Evolutionary conservation across 2,113 vertebrate genomes (phyloP), one percentile per base, ranked within the genome.

Genomic region (Hucho hucho): DNA sequence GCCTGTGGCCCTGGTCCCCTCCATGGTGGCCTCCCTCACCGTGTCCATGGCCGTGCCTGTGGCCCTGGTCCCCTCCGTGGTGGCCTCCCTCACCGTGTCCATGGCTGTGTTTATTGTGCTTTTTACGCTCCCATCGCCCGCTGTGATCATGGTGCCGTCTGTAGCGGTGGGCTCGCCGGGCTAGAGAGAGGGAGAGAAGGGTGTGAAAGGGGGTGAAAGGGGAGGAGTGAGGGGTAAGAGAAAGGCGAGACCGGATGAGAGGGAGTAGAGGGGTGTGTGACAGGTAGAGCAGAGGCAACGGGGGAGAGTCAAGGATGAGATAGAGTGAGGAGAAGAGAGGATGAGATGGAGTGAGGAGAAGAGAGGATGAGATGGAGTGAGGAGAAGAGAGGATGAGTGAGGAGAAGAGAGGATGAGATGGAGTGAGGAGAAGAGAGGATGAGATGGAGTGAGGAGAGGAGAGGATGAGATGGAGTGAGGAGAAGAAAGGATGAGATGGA

Each of bases 121-220:
- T 98, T 82, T 96, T 93, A 87, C 93, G 93, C 85, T 98, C 96
- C 83, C 94, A 94, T 84, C 83, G 94, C 9, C 92, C 88, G 90
- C 95, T 95, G 93, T 94, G 96, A 86, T 63, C 24, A 25, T 65
- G 96, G 72, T 91, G 96, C 75, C 93, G 96, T 53, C 93, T 91
- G 81, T 92, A 94, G 56, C 96, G 94, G 79, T 97, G 96, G 25
- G 95, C 94, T 82, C 95, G 90, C 78, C 95, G 93, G 81, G 96
- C 96, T 97, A 43, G 92, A 43, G 69, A 56, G 77, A 64, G 72
- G 24, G 37, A 9, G 37, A 37, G 37, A 37, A 9, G 0, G 37
- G 37, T 29, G 7, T 6, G 32, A 37, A 37, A 37, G 32, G 6
- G 0, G 32, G 7, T 9, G 66, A 28, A 11, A 28, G 14, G 24